Base-by-base conservation (phyloP, 2,888 invertebrate genomes). In the Ectemnius lituratus region DNA sequence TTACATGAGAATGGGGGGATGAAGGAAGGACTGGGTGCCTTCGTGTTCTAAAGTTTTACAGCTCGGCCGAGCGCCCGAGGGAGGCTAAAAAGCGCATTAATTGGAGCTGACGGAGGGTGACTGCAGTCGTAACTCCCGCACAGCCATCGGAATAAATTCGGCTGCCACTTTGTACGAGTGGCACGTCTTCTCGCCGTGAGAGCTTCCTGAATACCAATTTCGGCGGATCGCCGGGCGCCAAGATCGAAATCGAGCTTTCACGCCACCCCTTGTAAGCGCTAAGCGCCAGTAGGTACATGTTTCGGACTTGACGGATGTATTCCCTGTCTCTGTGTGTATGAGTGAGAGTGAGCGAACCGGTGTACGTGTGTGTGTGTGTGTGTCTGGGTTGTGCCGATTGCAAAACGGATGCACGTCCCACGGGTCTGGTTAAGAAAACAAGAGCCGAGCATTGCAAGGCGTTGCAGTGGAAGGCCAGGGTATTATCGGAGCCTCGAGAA, bases 1-100 rank as follows among this genome's bases (percentile, higher is more conserved):
- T 82, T 83, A 75, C 79, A 83, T 79, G 75, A 83, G 83, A 82
- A 83, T 83, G 69, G 73, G 60, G 64, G 61, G 23, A 23, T 60
- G 67, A 78, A 83, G 81, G 75, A 72, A 74, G 72, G 75, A 2
- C 23, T 23, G 23, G 23, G 65, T 59, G 27, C 70, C 57, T 70
- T 63, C 56, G 66, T 27, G 70, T 62, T 27, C 6, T 20, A n/a
- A 28, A 63, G 65, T 70, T 57, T 67, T 74, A 67, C 71, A 62
- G 49, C 45, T 23, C 23, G 62, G 46, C 69, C 65, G 46, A 59
- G 63, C 37, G 72, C 23, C 23, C 58, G 64, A 67, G 67, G 67
- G 79, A 74, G 64, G 71, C 59, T 37, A 56, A 75, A 27, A 56
- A 23, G 59, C 13, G 60, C 69, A 59, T 66, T 60, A 65, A 45